These are phyloP conservation scores for Epistrophella euchroma DNA, from an alignment of 2,888 invertebrate species.

Conservation along the genomic window DNA sequence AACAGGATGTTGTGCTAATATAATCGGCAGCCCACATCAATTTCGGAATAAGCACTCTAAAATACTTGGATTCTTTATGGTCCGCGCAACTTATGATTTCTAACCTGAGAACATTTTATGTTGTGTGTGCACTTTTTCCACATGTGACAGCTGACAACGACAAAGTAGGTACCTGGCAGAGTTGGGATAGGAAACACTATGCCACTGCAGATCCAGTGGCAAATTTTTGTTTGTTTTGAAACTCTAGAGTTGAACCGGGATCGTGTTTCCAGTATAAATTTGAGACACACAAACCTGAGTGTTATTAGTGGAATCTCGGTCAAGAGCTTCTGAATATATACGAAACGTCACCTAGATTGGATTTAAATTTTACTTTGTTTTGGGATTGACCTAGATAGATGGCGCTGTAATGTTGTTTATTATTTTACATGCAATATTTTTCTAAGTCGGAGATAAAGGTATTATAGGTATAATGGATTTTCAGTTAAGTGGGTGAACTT, in stretches of 20 bases:
- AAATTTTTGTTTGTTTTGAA: slow-evolving; percentile 57
- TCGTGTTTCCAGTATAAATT: slow-evolving; percentile 39
- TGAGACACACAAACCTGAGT: slow-evolving; percentile 12
- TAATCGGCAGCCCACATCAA: slow-evolving; percentile 56
- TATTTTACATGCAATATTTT: slow-evolving; percentile 18
- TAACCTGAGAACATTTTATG: slow-evolving; percentile 27
- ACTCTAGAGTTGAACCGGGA: slow-evolving; percentile 43
- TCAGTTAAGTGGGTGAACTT: slow-evolving; percentile 69
- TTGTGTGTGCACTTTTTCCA: slow-evolving; percentile 9
- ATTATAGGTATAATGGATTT: slow-evolving; percentile 15
- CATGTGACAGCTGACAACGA: slow-evolving; percentile 50
- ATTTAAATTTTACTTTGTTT: slow-evolving; percentile 26
- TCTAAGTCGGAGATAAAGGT: slow-evolving; percentile 1
- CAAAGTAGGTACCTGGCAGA: slow-evolving; percentile 27
- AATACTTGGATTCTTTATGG: slow-evolving; percentile 28
- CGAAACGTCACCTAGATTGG: slow-evolving; percentile 45
- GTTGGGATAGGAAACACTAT: slow-evolving; percentile 24
- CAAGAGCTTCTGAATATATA: slow-evolving; percentile 70
- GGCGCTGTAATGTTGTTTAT: slow-evolving; percentile 21
- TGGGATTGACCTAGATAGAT: slow-evolving; percentile 59
- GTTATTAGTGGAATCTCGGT: slow-evolving; percentile 55
- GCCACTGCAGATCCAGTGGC: slow-evolving; percentile 14
- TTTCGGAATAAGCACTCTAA: slow-evolving; percentile 39
- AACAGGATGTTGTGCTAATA: slow-evolving; percentile 68
- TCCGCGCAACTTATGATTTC: slow-evolving; percentile 53